Evolutionary conservation across 2,113 vertebrate species (phyloP), one percentile per base, ranked within the genome.

Genomic region (Rutilus rutilus): DNA sequence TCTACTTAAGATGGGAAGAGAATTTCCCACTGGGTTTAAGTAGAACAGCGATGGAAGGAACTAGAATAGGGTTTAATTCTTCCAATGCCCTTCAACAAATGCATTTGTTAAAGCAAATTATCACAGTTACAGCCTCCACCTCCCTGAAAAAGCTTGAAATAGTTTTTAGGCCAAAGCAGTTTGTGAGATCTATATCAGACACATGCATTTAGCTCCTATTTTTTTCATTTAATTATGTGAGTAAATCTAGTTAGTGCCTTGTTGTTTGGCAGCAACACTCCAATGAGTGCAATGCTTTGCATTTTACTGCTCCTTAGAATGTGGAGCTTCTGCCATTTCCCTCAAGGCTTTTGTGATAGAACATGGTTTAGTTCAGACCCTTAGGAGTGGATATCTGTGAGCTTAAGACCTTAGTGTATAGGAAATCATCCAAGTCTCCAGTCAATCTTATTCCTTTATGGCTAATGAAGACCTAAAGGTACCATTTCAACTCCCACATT

Each of bases 181-280:
- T 73, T 82, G 64, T n/a, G 30, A 60, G 54, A 36, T 42, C 39
- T 27, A 79, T 64, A 54, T 54, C 78, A 78, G 23, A 64, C 47
- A 78, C 59, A 59, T 81, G 83, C 76, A 59, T 78, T 89, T 75
- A 89, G 67, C 77, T 81, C 65, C 25, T 67, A 78, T 85, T 84
- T 83, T 83, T 79, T 73, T 23, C 27, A 82, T 85, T 85, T 90
- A 89, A 90, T 87, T 90, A 80, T 23, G 36, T 14, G 30, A 85
- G 81, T 85, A 86, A 89, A 89, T 89, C 60, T 82, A 65, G 82
- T 87, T 85, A 82, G 50, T 36, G 45, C 27, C 39, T 33, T 88
- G 87, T 39, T 62, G 67, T 59, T 83, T 65, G 73, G 81, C 62
- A 73, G 75, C 21, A 45, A 50, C 19, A 23, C 21, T 86, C 81